These are phyloP conservation scores for Rhyacophila evoluta DNA, from an alignment of 2,888 invertebrate genomes.

Conservation along the genomic window DNA sequence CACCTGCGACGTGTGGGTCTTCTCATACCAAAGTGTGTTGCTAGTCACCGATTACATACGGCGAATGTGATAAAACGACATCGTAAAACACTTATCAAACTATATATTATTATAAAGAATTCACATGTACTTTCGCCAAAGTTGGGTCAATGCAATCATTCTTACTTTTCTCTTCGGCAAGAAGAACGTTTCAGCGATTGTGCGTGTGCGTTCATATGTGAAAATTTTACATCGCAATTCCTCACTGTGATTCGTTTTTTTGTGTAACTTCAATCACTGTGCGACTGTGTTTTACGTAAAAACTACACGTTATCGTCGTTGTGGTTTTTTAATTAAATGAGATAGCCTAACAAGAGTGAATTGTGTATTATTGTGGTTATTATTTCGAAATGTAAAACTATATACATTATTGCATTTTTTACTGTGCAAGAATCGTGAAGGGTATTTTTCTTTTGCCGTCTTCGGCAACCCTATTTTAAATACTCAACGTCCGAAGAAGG, in stretches of 20 bases:
- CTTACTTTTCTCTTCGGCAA: background rate
- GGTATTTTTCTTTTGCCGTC: background rate
- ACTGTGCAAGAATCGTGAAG: background rate
- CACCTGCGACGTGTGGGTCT: constrained; percentile 14
- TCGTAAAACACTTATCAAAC: background rate
- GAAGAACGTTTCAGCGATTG: background rate
- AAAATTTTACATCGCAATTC: background rate
- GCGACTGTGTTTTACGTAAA: background rate
- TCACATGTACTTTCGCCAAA: background rate
- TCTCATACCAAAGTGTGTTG: background rate
- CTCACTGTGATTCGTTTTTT: background rate
- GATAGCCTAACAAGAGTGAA: background rate
- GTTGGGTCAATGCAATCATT: background rate
- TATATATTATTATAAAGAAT: background rate
- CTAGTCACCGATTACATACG: background rate
- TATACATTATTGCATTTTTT: background rate
- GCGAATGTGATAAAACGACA: background rate
- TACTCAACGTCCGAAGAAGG: background rate
- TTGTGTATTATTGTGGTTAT: background rate
- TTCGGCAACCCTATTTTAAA: background rate
- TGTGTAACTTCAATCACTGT: background rate
- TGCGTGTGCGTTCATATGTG: background rate
- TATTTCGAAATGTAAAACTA: background rate
- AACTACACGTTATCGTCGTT: background rate
- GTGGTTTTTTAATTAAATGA: background rate